Conservation (phyloP, 1,140 invertebrate genomes). For the Tribolium castaneum region DNA sequence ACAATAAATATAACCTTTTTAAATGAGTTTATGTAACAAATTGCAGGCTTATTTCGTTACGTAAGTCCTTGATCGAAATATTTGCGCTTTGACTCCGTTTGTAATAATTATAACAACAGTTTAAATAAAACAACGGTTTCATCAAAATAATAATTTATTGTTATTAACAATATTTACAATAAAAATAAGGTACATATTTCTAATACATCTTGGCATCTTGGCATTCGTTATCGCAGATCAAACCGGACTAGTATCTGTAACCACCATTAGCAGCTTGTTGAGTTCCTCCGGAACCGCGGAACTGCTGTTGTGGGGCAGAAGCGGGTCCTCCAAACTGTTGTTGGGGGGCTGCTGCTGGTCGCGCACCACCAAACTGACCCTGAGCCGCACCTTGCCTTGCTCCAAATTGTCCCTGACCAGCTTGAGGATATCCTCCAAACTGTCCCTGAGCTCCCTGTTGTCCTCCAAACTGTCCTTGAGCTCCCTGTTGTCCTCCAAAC, state of each 20-base stretch:
- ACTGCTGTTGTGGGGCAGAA: conserved; percentile 1
- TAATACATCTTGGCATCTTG: conserved; percentile 23
- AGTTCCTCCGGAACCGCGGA: conserved; percentile 27
- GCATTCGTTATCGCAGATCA: conserved; percentile 36
- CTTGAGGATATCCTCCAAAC: background rate
- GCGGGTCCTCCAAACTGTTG: background rate
- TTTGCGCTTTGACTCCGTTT: too few species aligned
- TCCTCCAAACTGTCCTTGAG: background rate
- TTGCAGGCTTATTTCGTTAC: too few species aligned
- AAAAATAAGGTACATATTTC: conserved; percentile 21
- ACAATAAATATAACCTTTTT: too few species aligned
- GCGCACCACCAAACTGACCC: background rate
- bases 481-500: background rate
- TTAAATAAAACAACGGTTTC: background rate
- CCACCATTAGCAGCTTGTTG: conserved; percentile 27
- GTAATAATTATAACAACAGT: too few species aligned
- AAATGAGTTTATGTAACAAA: too few species aligned
- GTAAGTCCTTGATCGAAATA: too few species aligned
- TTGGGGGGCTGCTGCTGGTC: background rate
- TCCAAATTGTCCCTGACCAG: conserved; percentile 6
- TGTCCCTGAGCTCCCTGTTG: background rate
- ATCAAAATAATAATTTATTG: conserved; percentile 26
- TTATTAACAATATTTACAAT: conserved; percentile 36
- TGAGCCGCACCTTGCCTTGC: background rate
- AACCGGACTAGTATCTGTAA: conserved; percentile 38